Conservation (phyloP, 2,113 vertebrate species). For the Perca fluviatilis region DNA sequence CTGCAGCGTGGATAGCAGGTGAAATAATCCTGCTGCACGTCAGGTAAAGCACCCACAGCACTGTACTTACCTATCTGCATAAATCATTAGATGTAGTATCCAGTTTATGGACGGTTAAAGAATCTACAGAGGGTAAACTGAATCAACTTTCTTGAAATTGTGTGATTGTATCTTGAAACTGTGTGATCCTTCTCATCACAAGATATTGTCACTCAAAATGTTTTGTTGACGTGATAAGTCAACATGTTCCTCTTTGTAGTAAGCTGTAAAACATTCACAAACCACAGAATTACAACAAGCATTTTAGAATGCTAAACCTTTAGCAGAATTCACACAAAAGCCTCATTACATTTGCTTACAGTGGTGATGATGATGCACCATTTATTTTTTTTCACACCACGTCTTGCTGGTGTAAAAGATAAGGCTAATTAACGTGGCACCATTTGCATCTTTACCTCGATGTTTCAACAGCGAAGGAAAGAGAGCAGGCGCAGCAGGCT, state of each 20-base stretch:
- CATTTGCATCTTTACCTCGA: conserved; percentile 67
- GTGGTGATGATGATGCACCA: conserved; percentile 35
- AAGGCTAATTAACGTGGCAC: conserved; percentile 70
- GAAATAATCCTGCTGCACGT: conserved; percentile 38
- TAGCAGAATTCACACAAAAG: conserved; percentile 54
- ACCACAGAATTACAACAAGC: conserved; percentile 23
- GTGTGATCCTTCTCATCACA: background rate
- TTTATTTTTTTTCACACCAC: conserved; percentile 40
- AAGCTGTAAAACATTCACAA: conserved; percentile 19
- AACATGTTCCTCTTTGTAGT: conserved; percentile 14
- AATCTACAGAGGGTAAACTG: background rate
- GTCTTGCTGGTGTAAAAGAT: conserved; percentile 68
- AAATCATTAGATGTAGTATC: conserved; percentile 14
- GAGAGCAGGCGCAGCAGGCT: conserved; percentile 57
- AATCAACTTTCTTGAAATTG: conserved; percentile 1
- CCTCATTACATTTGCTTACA: conserved; percentile 56
- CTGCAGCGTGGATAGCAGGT: conserved; percentile 19
- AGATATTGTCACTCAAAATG: conserved; percentile 1
- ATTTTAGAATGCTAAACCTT: conserved; percentile 50
- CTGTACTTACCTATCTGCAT: conserved; percentile 5
- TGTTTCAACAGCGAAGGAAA: conserved; percentile 57
- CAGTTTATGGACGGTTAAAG: conserved; percentile 3
- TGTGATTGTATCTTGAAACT: conserved; percentile 18
- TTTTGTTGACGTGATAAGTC: background rate
- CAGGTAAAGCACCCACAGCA: conserved; percentile 9